Evolutionary conservation across 2,888 invertebrate genomes (phyloP).

Genomic region (Ethmia dodecea): DNA sequence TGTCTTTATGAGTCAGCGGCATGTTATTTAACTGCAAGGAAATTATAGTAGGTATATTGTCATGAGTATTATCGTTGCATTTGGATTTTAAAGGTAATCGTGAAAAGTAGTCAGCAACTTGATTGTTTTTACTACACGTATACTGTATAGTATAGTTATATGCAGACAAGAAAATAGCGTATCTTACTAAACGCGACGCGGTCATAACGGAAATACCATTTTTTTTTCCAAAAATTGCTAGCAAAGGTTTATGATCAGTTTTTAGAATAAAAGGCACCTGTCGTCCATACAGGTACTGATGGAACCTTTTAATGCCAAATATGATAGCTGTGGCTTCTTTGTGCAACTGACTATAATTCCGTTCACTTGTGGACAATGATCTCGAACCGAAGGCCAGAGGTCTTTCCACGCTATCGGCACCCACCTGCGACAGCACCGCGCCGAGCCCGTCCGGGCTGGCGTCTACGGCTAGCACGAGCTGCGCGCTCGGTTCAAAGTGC

Average conservation of each 20-base stretch:
- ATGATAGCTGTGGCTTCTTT: slow-evolving; percentile 7
- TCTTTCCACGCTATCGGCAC: slow-evolving; percentile 1
- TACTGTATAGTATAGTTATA: slow-evolving; percentile 10
- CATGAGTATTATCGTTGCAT: no score
- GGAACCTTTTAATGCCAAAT: slow-evolving; percentile 7
- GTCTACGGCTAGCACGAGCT: no score
- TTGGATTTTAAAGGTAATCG: background rate
- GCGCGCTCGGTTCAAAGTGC: no score
- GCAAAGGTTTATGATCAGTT: slow-evolving; percentile 10
- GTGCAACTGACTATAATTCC: background rate
- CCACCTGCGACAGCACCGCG: no score
- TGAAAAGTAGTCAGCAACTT: slow-evolving; percentile 1
- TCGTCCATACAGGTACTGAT: slow-evolving; percentile 11
- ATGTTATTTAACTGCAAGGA: no score
- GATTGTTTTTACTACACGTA: slow-evolving; percentile 6
- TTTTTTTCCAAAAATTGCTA: slow-evolving; percentile 6
- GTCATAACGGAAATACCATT: slow-evolving; percentile 7
- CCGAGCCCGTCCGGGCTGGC: no score
- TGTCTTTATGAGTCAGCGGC: no score
- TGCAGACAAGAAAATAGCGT: slow-evolving; percentile 5
- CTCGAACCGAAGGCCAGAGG: slow-evolving; percentile 9
- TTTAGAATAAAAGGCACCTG: slow-evolving; percentile 5
- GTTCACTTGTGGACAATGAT: slow-evolving; percentile 3
- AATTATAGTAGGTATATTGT: no score
- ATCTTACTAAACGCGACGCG: slow-evolving; percentile 10